Conservation (phyloP, 2,888 invertebrate genomes). For the Cacoxenus indagator region DNA sequence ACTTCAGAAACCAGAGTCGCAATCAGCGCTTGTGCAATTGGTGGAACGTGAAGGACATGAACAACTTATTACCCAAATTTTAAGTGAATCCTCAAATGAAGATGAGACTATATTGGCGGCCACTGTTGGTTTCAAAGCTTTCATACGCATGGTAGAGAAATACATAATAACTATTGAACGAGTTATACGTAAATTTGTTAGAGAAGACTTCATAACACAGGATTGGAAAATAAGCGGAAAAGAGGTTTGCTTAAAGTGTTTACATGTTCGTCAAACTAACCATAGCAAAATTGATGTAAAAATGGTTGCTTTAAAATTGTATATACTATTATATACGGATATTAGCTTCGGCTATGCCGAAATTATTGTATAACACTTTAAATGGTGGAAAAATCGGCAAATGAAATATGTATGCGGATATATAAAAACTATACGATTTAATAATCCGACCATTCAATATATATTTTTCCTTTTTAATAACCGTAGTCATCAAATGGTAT, state of each 20-base stretch:
- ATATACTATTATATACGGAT: too few relatives aligned
- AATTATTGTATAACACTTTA: too few relatives aligned
- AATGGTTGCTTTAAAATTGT: too few relatives aligned
- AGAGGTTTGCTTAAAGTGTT: conserved; percentile 65
- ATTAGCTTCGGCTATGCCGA: too few relatives aligned
- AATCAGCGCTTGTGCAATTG: conserved; percentile 86
- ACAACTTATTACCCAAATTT: conserved; percentile 83
- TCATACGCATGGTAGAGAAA: conserved; percentile 87
- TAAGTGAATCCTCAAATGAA: conserved; percentile 84
- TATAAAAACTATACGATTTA: too few relatives aligned
- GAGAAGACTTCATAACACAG: conserved; percentile 85
- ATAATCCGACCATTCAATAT: too few relatives aligned
- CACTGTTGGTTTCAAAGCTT: conserved; percentile 87
- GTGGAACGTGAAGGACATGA: conserved; percentile 88
- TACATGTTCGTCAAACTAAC: too few relatives aligned
- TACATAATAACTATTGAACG: conserved; percentile 87
- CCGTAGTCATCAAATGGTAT: too few relatives aligned
- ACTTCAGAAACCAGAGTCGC: conserved; percentile 83
- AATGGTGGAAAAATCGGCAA: too few relatives aligned
- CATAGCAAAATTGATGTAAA: too few relatives aligned
- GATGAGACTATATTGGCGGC: conserved; percentile 84
- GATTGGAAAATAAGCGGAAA: conserved; percentile 79
- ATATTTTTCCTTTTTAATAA: too few relatives aligned
- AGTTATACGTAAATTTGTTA: conserved; percentile 84
- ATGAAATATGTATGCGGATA: too few relatives aligned